Percentiles rank a stretch among this genome's conserved stretches.
phyloP scores from a whole-genome alignment of 2,888 invertebrate genomes.

The Melipona beecheii region DNA sequence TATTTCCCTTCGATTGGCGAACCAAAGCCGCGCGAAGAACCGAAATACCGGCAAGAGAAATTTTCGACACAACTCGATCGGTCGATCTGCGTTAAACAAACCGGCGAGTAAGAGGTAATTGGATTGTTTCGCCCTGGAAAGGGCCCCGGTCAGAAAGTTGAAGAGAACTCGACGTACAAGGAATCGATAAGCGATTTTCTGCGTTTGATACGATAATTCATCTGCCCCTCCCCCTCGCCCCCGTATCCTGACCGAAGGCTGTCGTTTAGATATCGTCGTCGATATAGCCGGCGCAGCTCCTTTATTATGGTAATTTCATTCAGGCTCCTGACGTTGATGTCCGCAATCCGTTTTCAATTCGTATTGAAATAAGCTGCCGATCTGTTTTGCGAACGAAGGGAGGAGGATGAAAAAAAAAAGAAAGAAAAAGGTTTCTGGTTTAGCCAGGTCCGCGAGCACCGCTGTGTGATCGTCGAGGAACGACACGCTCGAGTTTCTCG shows the following conservation, averaged over 20 bases:
- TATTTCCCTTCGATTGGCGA: neutral
- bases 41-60: neutral
- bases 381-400: slow-evolving; percentile 49
- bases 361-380: slow-evolving; percentile 76
- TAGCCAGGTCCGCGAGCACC: slow-evolving; percentile 5
- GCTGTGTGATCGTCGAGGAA: slow-evolving; percentile 41
- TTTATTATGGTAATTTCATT: slow-evolving; percentile 82
- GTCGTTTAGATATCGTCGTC: slow-evolving; percentile 56
- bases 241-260: slow-evolving; percentile 28
- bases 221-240: slow-evolving; percentile 32
- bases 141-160: neutral
- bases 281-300: slow-evolving; percentile 50
- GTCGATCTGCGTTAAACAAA: neutral
- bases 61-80: neutral
- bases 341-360: slow-evolving; percentile 78
- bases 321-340: slow-evolving; percentile 74
- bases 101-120: slow-evolving; percentile 21
- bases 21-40: neutral
- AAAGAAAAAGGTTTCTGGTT: slow-evolving; percentile 29
- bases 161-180: slow-evolving; percentile 2
- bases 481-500: slow-evolving; percentile 27
- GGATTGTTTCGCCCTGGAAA: slow-evolving; percentile 24
- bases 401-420: no score
- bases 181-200: slow-evolving; percentile 64
- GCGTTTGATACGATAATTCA: slow-evolving; percentile 68